phyloP scores from a whole-genome alignment of 2,797 vertebrate genomes.

The Typhlichthys eigenmanni region DNA sequence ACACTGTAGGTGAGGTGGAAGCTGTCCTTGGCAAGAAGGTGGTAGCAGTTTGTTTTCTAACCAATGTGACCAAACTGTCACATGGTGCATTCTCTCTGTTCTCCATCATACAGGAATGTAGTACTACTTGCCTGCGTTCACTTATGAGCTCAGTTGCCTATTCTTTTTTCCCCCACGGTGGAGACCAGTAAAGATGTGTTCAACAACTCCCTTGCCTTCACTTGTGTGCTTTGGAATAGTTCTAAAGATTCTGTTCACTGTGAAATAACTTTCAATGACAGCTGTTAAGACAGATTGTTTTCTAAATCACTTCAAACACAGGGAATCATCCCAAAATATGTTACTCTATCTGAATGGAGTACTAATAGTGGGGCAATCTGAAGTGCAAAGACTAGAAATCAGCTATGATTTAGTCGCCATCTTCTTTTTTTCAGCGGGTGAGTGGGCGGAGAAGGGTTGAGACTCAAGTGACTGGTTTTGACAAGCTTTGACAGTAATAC shows the following conservation, averaged over 20 bases:
- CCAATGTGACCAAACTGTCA: conserved; percentile 27
- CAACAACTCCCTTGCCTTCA: conserved; percentile 58
- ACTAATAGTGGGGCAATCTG: conserved; percentile 49
- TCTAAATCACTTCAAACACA: conserved; percentile 70
- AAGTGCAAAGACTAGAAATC: conserved; percentile 58
- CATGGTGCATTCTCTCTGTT: conserved; percentile 46
- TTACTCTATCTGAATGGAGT: conserved; percentile 59
- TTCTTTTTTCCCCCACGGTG: conserved; percentile 68
- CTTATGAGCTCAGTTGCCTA: conserved; percentile 64
- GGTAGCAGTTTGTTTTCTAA: conserved; percentile 45
- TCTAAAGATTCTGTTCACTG: conserved; percentile 68
- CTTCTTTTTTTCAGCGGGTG: conserved; percentile 39
- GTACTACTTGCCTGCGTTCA: conserved; percentile 65
- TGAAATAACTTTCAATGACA: conserved; percentile 65
- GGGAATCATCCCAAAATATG: conserved; percentile 60
- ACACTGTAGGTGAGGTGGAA: conserved; percentile 37
- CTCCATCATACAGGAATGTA: conserved; percentile 53
- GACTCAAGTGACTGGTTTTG: conserved; percentile 68
- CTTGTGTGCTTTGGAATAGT: conserved; percentile 69
- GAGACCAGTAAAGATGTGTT: conserved; percentile 51
- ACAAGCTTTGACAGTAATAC: conserved; percentile 77
- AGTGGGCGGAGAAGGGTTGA: conserved; percentile 66
- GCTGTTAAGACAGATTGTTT: conserved; percentile 67
- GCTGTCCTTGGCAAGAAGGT: conserved; percentile 44
- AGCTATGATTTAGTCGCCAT: conserved; percentile 65